Percentiles rank a stretch among this genome's conserved stretches.
Conservation (phyloP, 2,113 vertebrate genomes). For the Anoplopoma fimbria region DNA sequence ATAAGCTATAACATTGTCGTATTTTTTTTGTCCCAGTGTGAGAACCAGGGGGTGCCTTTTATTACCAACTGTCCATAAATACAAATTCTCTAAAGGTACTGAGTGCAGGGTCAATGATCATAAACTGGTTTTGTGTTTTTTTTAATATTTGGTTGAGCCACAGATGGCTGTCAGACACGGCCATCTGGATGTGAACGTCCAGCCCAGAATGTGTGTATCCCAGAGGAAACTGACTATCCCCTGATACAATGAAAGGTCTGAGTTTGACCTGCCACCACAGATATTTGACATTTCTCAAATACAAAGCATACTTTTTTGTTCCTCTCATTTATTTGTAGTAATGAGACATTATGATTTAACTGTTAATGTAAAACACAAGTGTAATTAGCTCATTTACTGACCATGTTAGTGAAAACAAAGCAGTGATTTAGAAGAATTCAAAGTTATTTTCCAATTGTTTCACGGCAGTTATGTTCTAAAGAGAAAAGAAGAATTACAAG, state of each 20-base stretch:
- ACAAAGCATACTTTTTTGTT: background rate
- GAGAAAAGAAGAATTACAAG: too few species aligned
- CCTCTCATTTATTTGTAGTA: background rate
- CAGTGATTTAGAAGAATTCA: too few species aligned
- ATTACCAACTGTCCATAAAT: constrained; percentile 23
- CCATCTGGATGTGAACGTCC: constrained; percentile 72
- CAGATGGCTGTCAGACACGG: constrained; percentile 70
- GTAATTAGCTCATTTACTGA: background rate
- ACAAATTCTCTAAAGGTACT: constrained; percentile 32
- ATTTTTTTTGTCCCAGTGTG: background rate
- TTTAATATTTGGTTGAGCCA: constrained; percentile 52
- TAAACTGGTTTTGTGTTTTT: constrained; percentile 54
- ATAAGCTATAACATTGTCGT: constrained; percentile 7
- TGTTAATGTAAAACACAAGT: too few species aligned
- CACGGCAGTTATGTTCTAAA: too few species aligned
- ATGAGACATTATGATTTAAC: background rate
- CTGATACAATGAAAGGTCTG: constrained; percentile 35
- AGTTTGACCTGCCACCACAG: constrained; percentile 30
- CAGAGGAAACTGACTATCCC: constrained; percentile 50
- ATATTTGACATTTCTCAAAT: constrained; percentile 27
- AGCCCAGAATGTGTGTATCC: constrained; percentile 60
- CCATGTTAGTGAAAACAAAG: too few species aligned
- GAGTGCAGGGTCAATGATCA: constrained; percentile 52
- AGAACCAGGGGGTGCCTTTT: constrained; percentile 37
- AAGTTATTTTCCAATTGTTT: too few species aligned